These are phyloP conservation scores for Malurus melanocephalus DNA, from an alignment of 2,113 vertebrate species.

Conservation along the genomic window DNA sequence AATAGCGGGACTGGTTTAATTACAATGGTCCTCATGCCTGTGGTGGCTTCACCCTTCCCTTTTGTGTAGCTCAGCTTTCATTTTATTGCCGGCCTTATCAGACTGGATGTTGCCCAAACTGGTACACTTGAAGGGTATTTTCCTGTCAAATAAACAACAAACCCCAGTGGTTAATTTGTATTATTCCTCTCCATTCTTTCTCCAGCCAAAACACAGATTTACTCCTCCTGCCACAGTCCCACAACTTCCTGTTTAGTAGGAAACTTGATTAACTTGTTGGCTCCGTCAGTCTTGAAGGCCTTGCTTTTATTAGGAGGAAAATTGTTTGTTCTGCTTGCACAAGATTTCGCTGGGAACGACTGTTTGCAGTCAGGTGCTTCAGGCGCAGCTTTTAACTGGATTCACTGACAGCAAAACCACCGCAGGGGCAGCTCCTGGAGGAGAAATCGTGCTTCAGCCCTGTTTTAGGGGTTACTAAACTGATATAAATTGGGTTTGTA, in stretches of 20 bases:
- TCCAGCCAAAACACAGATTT: constrained; percentile 37
- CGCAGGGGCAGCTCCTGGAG: neutral
- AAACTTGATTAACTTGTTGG: constrained; percentile 58
- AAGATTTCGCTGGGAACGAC: neutral
- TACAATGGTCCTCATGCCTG: neutral
- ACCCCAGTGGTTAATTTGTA: neutral
- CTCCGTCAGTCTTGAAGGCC: neutral
- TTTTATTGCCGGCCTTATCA: neutral
- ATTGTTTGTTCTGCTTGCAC: constrained; percentile 40
- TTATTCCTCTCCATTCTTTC: constrained; percentile 8
- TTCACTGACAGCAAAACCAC: neutral
- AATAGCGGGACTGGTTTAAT: neutral
- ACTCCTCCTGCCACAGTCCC: neutral
- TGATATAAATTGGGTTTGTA: neutral
- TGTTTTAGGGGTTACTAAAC: neutral
- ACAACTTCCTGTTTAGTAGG: constrained; percentile 61
- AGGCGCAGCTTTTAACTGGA: neutral
- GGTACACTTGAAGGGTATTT: constrained; percentile 23
- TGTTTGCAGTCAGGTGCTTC: constrained; percentile 52
- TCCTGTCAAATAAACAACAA: constrained; percentile 10
- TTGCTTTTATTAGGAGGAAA: constrained; percentile 57
- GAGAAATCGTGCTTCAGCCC: rapidly evolving
- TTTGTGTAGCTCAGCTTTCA: neutral
- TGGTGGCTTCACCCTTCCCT: neutral
- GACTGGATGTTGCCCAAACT: neutral